A percentile compares a stretch with the other conserved stretches of the same genome.
These are phyloP conservation scores for Cyanoramphus novaezelandiae DNA, from an alignment of 2,113 vertebrate species.

Conservation along the genomic window DNA sequence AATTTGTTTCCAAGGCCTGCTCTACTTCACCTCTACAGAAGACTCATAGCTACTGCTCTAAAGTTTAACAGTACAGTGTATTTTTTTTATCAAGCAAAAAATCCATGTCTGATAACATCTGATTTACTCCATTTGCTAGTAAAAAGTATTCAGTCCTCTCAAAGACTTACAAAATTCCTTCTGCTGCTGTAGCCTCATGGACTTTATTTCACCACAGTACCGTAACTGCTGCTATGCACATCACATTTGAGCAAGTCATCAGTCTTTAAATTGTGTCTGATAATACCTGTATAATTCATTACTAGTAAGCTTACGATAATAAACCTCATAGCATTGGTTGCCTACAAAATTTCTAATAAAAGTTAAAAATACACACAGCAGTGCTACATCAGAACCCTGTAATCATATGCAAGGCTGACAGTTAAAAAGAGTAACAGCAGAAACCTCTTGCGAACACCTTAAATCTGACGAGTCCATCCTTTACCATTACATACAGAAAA, in stretches of 20 bases:
- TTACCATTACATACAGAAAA: neutral
- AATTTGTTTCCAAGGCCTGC: neutral
- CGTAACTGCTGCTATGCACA: neutral
- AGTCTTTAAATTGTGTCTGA: neutral
- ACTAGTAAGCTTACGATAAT: neutral
- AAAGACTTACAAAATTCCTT: neutral
- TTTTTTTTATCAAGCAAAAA: neutral
- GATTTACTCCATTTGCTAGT: neutral
- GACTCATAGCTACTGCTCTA: neutral
- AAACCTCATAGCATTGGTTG: neutral
- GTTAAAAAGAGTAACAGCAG: neutral
- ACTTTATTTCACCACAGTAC: neutral
- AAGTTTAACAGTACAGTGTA: neutral
- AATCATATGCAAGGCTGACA: neutral
- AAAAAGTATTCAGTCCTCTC: neutral
- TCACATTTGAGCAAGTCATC: neutral
- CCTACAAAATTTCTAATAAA: neutral
- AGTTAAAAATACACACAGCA: neutral
- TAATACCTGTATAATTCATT: neutral
- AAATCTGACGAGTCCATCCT: neutral
- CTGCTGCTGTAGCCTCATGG: rapidly evolving
- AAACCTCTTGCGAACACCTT: neutral
- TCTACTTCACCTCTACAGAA: neutral
- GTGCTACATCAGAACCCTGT: neutral
- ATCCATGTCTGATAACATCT: neutral